Conservation (phyloP, 2,113 vertebrate species). For the Callipepla californica region DNA sequence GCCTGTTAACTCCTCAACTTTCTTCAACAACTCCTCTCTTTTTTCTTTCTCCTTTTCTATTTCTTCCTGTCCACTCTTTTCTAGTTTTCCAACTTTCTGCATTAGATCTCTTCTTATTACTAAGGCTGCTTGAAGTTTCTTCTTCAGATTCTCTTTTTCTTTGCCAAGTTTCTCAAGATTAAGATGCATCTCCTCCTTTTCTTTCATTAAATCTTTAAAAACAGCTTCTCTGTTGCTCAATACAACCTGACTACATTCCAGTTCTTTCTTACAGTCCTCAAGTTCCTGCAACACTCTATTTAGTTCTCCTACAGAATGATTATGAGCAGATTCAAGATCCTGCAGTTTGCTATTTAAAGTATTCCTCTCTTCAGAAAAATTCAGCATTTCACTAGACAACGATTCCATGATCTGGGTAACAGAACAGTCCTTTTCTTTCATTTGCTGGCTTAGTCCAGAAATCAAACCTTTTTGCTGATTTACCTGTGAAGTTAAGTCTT, state of each 20-base stretch:
- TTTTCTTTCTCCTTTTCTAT: slow-evolving; percentile 61
- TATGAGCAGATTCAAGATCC: slow-evolving; percentile 59
- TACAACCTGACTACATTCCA: slow-evolving; percentile 45
- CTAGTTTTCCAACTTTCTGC: slow-evolving; percentile 82
- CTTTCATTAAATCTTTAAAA: slow-evolving; percentile 66
- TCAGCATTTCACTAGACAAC: slow-evolving; percentile 82
- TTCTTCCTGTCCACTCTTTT: slow-evolving; percentile 75
- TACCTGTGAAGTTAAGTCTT: slow-evolving; percentile 78
- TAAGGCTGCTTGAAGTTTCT: slow-evolving; percentile 87
- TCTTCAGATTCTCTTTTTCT: slow-evolving; percentile 85
- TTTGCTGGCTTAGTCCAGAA: slow-evolving; percentile 81
- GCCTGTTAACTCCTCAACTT: slow-evolving; percentile 66
- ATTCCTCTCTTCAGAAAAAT: slow-evolving; percentile 76
- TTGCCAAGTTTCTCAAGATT: slow-evolving; percentile 75
- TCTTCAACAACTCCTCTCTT: slow-evolving; percentile 43
- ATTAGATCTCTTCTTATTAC: slow-evolving; percentile 85
- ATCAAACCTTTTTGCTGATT: slow-evolving; percentile 86
- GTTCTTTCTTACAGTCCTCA: slow-evolving; percentile 66
- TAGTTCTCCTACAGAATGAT: slow-evolving; percentile 43
- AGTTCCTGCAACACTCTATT: slow-evolving; percentile 66
- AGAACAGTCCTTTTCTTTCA: slow-evolving; percentile 83
- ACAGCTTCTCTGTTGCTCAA: slow-evolving; percentile 63
- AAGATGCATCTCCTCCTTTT: slow-evolving; percentile 72
- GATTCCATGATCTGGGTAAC: slow-evolving; percentile 83
- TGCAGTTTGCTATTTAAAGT: slow-evolving; percentile 71